Evolutionary conservation across 1,140 invertebrate species (phyloP).

Genomic region (Brachionus paranguensis): DNA sequence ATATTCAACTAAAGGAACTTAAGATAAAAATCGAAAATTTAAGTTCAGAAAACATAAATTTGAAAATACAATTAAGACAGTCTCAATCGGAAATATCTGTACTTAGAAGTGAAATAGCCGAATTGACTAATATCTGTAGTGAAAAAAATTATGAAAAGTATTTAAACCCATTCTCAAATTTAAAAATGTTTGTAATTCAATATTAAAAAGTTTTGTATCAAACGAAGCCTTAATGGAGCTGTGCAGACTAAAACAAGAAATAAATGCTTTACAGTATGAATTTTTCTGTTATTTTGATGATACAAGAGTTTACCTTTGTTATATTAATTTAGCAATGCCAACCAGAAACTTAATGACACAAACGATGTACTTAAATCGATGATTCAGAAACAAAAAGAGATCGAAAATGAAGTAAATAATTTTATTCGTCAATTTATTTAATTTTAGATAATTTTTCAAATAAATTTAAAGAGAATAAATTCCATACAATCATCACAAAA

Average conservation of each 20-base stretch:
- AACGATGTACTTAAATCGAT: constrained; percentile 55
- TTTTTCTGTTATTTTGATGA: background rate
- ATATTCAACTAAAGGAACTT: background rate
- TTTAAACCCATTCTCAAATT: background rate
- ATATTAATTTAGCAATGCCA: constrained; percentile 58
- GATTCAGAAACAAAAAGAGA: background rate
- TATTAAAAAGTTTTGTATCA: background rate
- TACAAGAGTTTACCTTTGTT: background rate
- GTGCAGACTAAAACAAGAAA: constrained; percentile 3
- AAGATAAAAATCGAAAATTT: constrained; percentile 5
- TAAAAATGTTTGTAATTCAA: background rate
- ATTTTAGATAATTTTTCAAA: background rate
- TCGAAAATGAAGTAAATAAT: background rate
- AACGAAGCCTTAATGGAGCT: background rate
- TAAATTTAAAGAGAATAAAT: background rate
- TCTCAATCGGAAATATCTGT: constrained; percentile 9
- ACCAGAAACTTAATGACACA: constrained; percentile 61
- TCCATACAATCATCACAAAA: background rate
- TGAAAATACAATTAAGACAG: background rate
- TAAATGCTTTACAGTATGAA: constrained; percentile 6
- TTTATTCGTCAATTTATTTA: background rate
- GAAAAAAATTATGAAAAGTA: constrained; percentile 20
- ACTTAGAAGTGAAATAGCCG: background rate
- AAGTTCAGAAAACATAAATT: background rate
- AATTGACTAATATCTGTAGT: background rate